Evolutionary conservation across 2,888 invertebrate genomes (phyloP).

Genomic region (Dione vanillae): DNA sequence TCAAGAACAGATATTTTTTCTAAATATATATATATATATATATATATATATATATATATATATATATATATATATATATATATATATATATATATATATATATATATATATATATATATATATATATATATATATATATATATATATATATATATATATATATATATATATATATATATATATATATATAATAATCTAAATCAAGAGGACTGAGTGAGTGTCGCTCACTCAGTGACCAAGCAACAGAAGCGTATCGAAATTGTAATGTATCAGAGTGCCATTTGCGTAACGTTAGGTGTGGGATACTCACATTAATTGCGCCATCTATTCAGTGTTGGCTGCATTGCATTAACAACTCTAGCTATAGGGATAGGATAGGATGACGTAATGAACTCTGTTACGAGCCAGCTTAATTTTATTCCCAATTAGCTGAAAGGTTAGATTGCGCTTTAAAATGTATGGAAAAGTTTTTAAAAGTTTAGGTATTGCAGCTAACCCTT

Average conservation of each 20-base stretch:
- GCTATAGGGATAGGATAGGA: conserved; percentile 28
- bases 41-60: too few species aligned
- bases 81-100: too few species aligned
- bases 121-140: too few species aligned
- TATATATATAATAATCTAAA: neutral
- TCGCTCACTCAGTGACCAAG: conserved; percentile 34
- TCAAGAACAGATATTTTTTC: too few species aligned
- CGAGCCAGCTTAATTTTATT: conserved; percentile 35
- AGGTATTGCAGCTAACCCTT: too few species aligned
- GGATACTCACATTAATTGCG: conserved; percentile 59
- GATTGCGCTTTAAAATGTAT: conserved; percentile 7
- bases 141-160: too few species aligned
- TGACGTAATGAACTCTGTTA: conserved; percentile 43
- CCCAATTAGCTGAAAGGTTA: conserved; percentile 38
- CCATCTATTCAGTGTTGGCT: conserved; percentile 46
- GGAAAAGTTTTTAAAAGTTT: neutral
- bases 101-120: too few species aligned
- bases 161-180: too few species aligned
- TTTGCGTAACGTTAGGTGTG: conserved; percentile 51
- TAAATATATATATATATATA: too few species aligned
- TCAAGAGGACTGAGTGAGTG: conserved; percentile 3
- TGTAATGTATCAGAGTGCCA: conserved; percentile 55
- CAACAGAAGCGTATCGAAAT: conserved; percentile 51
- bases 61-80: too few species aligned
- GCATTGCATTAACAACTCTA: conserved; percentile 44